Conservation (phyloP, 1,140 invertebrate species). For the Lysiphlebus fabarum region DNA sequence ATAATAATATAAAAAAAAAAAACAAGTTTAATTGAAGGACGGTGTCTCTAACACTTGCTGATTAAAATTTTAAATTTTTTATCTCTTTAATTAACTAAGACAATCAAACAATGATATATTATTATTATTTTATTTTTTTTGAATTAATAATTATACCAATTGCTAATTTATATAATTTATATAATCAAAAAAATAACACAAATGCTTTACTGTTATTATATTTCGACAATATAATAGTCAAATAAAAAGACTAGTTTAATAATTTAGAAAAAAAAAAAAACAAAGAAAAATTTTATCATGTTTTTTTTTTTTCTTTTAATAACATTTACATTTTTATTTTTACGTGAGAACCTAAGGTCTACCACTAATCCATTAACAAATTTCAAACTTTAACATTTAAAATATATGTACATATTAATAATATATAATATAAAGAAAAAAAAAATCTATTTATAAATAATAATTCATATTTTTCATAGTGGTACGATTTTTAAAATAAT, state of each 20-base stretch:
- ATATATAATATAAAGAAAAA: not conserved
- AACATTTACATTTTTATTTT: conserved; percentile 9
- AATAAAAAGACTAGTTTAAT: too few species aligned
- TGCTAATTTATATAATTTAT: too few species aligned
- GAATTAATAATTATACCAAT: too few species aligned
- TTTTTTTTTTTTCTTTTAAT: conserved; percentile 5
- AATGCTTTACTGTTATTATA: too few species aligned
- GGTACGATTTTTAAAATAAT: not conserved
- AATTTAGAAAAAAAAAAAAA: too few species aligned
- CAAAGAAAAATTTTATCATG: not conserved
- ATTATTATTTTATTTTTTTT: too few species aligned
- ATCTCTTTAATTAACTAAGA: too few species aligned
- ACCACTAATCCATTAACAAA: conserved; percentile 18
- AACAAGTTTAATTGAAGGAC: conserved; percentile 5
- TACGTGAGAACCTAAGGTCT: not conserved
- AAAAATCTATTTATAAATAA: conserved; percentile 19
- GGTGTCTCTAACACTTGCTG: conserved; percentile 4
- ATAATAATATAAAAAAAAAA: not conserved
- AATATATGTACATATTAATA: conserved; percentile 20
- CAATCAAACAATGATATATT: too few species aligned
- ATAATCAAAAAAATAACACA: too few species aligned
- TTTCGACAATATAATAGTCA: too few species aligned
- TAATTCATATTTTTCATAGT: conserved; percentile 16
- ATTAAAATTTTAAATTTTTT: too few species aligned
- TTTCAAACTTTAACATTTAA: conserved; percentile 24